Base-by-base conservation (phyloP, 2,113 vertebrate genomes). In the Scortum barcoo region DNA sequence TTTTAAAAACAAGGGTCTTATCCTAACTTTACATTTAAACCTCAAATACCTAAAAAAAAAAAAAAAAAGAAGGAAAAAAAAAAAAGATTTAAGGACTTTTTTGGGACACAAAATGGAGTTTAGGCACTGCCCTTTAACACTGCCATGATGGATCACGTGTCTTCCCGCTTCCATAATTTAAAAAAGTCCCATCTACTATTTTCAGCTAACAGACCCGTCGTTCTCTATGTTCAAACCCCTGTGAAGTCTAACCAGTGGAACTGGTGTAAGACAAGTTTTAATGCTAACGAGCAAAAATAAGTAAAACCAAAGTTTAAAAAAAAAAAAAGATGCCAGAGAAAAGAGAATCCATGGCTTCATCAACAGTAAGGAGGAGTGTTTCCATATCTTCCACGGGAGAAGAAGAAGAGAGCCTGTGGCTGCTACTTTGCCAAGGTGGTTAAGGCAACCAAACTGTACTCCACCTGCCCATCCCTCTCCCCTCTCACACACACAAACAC, bases 261-360 rank as follows among this genome's bases (percentile, higher is more conserved):
- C 85, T 70, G 85, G 76, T 86, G 67, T 50, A 40, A 83, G 46
- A 78, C 76, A 74, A 26, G 38, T 38, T 73, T 83, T 85, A 86
- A 88, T 79, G 69, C 78, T 80, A 69, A 82, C 72, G 42, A 73
- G 67, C 20, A 79, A 80, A 81, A 72, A 80, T 0, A 46, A 80
- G 72, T 85, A 82, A 86, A 87, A 84, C 8, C 71, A 74, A 76
- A 84, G 17, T 22, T 13, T 12, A 83, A 63, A 58, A 36, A 78
- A 56, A 12, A 44, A 20, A 68, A 40, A 80, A 24, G 53, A 80
- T 40, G 81, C 76, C 72, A 72, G 79, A 85, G 73, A 78, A 70
- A 77, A 72, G 61, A 58, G 71, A 83, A 71, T 80, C 84, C 81
- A 87, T 88, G 89, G 89, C 88, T 86, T 92, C 72, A 76, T 85